Base-by-base conservation (phyloP, 2,888 invertebrate species). In the Sesia apiformis region DNA sequence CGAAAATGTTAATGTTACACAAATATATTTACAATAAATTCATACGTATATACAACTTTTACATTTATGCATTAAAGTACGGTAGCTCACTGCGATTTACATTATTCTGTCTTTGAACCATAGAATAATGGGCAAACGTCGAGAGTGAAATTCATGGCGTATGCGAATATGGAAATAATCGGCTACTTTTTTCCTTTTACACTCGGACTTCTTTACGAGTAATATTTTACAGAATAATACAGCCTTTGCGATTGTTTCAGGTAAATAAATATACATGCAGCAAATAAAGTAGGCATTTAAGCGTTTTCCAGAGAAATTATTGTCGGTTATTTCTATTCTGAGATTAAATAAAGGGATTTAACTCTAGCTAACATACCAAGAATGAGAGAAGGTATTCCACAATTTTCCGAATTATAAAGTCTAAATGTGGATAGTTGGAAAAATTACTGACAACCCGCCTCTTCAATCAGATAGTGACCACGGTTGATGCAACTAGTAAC, bases 111-210 rank as follows among this genome's bases (percentile, higher is more conserved):
- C 52, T 52, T 55, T 56, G 60, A 60, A 56, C 60, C 59, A 60
- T 55, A 53, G 49, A 56, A 61, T 58, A 61, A 58, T 59, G 55
- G 57, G 41, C 54, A 55, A 46, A 49, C 51, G 54, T 55, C 52
- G 53, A 57, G 55, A 57, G 56, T 53, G 55, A 61, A 58, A 59
- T 61, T 60, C 58, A 52, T 52, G 40, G 57, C 56, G 54, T 49
- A 52, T 39, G 53, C 56, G 54, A 58, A 63, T 62, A 63, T 61
- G 63, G 58, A 59, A 62, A 62, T 61, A 50, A 53, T 5, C 5
- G 7, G 55, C 23, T 23, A 43, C 55, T 60, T 60, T 62, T 59
- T 62, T 59, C 58, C 58, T 57, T 57, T 55, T 60, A 42, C 23
- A 53, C 51, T 58, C 53, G 56, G 54, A 57, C 55, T 50, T 50